Conservation (phyloP, 2,113 vertebrate species). For the Muntiacus reevesi region DNA sequence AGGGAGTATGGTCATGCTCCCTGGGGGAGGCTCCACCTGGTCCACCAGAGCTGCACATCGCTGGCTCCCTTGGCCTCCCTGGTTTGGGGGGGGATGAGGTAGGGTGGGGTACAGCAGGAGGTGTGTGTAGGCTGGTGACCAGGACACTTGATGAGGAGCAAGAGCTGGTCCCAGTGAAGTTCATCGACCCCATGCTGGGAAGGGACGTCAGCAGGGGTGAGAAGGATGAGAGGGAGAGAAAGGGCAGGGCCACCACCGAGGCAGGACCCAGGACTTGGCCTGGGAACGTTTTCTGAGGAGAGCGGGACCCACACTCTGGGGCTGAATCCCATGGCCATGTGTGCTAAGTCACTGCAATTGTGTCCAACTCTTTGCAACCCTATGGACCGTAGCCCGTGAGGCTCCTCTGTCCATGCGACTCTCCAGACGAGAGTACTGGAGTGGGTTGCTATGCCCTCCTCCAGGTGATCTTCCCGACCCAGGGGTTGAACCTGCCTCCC, state of each 20-base stretch:
- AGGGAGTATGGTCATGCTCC: not conserved
- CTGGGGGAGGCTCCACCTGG: not conserved
- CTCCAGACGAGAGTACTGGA: not conserved
- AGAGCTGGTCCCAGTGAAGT: not conserved
- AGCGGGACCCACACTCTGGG: not conserved
- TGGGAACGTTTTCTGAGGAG: not conserved
- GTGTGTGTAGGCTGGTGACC: not conserved
- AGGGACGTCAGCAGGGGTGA: not conserved
- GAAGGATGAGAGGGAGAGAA: not conserved
- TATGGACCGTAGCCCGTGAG: not conserved
- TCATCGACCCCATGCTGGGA: not conserved
- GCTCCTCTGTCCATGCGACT: not conserved
- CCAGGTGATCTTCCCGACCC: not conserved
- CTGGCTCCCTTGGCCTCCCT: not conserved
- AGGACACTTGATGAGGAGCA: not conserved
- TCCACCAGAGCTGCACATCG: rapidly evolving
- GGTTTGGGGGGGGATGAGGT: not conserved
- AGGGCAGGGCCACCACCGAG: too few relatives aligned
- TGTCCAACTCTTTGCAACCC: not conserved
- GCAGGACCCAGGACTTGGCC: too few relatives aligned
- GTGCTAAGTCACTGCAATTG: not conserved
- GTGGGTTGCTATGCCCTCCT: not conserved
- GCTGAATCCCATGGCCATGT: not conserved
- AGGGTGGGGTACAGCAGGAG: not conserved
- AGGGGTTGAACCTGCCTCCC: not conserved